These are phyloP conservation scores for Epinotia brunnichana DNA, from an alignment of 2,888 invertebrate genomes.

Conservation along the genomic window DNA sequence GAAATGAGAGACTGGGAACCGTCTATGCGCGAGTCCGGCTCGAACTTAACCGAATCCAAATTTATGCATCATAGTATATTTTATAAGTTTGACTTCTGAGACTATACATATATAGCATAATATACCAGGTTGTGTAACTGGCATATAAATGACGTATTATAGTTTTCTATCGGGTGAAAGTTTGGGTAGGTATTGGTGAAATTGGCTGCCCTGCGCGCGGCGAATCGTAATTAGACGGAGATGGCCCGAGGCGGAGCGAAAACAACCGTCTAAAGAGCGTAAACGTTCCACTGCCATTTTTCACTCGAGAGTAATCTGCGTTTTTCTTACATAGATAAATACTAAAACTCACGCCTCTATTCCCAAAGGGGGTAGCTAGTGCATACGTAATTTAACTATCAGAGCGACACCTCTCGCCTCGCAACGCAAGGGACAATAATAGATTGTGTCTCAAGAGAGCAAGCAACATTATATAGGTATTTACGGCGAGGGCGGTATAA, in stretches of 20 bases:
- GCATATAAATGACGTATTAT: constrained; percentile 1
- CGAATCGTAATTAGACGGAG: constrained; percentile 26
- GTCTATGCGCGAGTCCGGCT: neutral
- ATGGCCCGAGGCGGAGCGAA: constrained; percentile 1
- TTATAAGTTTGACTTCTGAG: neutral
- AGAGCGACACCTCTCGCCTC: too few species aligned
- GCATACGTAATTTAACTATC: too few species aligned
- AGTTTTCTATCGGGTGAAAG: constrained; percentile 23
- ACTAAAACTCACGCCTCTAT: too few species aligned
- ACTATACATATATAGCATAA: neutral
- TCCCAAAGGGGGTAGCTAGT: too few species aligned
- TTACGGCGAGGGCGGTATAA: too few species aligned
- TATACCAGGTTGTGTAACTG: constrained; percentile 1
- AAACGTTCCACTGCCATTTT: neutral
- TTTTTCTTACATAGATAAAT: neutral
- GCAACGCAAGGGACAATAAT: too few species aligned
- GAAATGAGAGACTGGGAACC: neutral
- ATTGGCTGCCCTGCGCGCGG: constrained; percentile 24
- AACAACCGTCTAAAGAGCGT: neutral
- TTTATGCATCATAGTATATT: neutral
- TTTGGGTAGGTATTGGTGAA: constrained; percentile 18
- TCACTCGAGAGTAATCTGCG: neutral
- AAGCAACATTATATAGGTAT: too few species aligned
- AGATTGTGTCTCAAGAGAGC: too few species aligned
- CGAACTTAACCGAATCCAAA: neutral